Base-by-base conservation (phyloP, 2,888 invertebrate species). In the Noctua pronuba region DNA sequence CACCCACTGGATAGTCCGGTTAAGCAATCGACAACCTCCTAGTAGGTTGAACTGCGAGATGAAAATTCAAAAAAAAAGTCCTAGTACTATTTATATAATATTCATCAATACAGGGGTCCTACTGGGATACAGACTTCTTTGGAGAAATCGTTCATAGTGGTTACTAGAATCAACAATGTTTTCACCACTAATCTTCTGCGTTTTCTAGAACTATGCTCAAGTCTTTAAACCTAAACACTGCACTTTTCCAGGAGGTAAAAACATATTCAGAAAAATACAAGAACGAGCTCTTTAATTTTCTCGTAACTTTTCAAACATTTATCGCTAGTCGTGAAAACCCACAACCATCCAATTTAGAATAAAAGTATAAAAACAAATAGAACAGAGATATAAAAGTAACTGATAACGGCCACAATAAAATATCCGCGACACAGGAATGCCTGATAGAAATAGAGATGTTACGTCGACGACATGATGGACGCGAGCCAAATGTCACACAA, bases 401-500 rank as follows among this genome's bases (percentile, higher is more conserved):
- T 79, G 86, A 86, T 89, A 86, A 80, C 77, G 73, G 41, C 55
- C 74, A 62, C 70, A 77, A 88, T 82, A 87, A 85, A 88, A 86
- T 83, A 86, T 78, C 74, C 68, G 75, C 64, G 74, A 77, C 82
- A 73, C 60, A 75, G 76, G 82, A 88, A 88, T 86, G 85, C 35
- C 69, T 73, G 86, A 83, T 83, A 77, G 86, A 90, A 90, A 90
- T 90, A 90, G 89, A 89, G 74, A 70, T 13, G 84, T 80, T 77
- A 78, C 88, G 83, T 79, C 79, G 82, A 18, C 69, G 72, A 60
- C 69, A 58, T 68, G 82, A 83, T 90, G 90, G 88, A 83, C 49
- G 44, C 31, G 58, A 69, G 90, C 90, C 90, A 90, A 88, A 85
- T 89, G 88, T 90, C 90, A 90, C 84, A 78, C 69, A 69, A 75